Percentiles rank a stretch among this genome's conserved stretches.
Evolutionary conservation across 2,113 vertebrate species (phyloP).

Genomic region (Salvator merianae): DNA sequence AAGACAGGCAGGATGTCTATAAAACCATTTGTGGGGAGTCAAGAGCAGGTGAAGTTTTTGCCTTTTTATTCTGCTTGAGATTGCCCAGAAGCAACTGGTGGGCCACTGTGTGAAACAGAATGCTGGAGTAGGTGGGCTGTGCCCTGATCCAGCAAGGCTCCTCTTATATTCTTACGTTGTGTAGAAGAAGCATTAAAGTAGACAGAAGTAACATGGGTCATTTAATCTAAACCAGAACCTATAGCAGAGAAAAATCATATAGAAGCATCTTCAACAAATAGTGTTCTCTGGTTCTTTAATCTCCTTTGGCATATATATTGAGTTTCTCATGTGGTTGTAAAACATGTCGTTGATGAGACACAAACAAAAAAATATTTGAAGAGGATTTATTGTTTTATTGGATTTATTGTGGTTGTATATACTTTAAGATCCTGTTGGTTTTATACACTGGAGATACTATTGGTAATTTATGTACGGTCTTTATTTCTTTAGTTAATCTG

Average conservation of each 20-base stretch:
- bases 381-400: neutral
- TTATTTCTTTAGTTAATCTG: slow-evolving; percentile 21
- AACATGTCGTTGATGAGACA: neutral
- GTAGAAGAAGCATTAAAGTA: neutral
- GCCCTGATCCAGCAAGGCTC: too few relatives aligned
- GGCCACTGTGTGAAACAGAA: too few relatives aligned
- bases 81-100: too few relatives aligned
- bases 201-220: neutral
- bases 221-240: neutral
- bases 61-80: too few relatives aligned
- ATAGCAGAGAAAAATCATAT: neutral
- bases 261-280: neutral
- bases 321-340: neutral
- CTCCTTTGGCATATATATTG: neutral
- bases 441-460: too few relatives aligned
- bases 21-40: too few relatives aligned
- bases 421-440: neutral
- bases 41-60: too few relatives aligned
- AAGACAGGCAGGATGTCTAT: too few relatives aligned
- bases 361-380: neutral
- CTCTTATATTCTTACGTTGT: too few relatives aligned
- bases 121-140: too few relatives aligned
- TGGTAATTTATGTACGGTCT: too few relatives aligned
- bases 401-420: neutral
- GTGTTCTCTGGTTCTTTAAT: neutral